Evolutionary conservation across 2,113 vertebrate genomes (phyloP), one percentile per base, ranked within the genome.

Genomic region (Gymnorhina tibicen): DNA sequence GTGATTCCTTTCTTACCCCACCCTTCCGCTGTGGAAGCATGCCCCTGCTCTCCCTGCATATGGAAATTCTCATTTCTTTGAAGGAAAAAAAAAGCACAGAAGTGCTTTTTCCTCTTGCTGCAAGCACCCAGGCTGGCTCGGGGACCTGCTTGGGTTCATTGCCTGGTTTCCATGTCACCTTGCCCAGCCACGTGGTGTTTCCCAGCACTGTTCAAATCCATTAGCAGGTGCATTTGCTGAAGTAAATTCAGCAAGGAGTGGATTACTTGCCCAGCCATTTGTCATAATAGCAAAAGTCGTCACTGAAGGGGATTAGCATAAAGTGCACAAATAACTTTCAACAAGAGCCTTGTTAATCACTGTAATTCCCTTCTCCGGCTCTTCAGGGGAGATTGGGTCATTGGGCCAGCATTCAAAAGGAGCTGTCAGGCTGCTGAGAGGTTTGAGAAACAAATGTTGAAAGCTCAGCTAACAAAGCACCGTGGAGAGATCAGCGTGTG

Each of bases 281-380:
- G 69, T 95, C 87, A 62, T 89, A 19, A 3, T 37, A 70, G 67
- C 68, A 66, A 26, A 82, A 96, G 82, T 81, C 13, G 1, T 87
- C 64, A 49, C 68, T 80, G 55, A 88, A 75, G 86, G 47, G 68
- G 56, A 95, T 96, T 96, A 95, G n/a, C 72, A 46, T 79, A 21
- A 89, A 84, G 81, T n/a, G 70, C 59, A 66, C 90, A 74, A 89
- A 95, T 42, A 52, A 70, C 80, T 95, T 89, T 32, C 50, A 62
- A 9, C 70, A 69, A 89, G 88, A 86, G 58, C 47, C 46, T 70
- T 64, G 33, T 72, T 92, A 92, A 89, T 95, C 41, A 26, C 67
- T 72, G n/a, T 59, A 76, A 77, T 96, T 94, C 95, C 28, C 41
- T 37, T 62, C 13, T 77, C 63, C 14, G 0, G 15, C 42, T 83